Evolutionary conservation across 2,113 vertebrate species (phyloP).

Genomic region (Emydura subglobosa): DNA sequence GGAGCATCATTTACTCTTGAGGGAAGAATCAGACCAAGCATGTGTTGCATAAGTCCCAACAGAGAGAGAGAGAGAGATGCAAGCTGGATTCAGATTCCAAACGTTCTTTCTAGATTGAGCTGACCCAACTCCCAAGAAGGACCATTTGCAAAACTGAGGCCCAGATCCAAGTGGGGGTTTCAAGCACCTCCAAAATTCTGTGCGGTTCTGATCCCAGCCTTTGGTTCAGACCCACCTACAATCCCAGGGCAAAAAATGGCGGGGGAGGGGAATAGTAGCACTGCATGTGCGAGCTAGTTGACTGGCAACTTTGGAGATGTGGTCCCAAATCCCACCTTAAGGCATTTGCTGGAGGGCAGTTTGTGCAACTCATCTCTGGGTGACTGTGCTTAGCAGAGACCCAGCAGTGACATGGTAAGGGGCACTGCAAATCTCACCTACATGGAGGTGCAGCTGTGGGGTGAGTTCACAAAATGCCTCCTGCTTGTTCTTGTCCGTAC

Average conservation of each 20-base stretch:
- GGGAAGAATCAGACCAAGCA: not conserved
- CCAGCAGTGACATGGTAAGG: no score
- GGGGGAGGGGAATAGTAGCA: not conserved
- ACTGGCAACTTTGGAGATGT: not conserved
- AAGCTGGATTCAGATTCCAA: not conserved
- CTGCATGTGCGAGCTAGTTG: no score
- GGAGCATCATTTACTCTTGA: not conserved
- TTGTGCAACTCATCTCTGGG: not conserved
- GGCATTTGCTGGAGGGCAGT: no score
- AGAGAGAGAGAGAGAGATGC: not conserved
- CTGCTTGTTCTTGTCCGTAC: not conserved
- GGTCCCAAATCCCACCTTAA: not conserved
- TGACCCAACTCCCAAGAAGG: no score
- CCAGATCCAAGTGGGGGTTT: no score
- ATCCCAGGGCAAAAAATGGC: no score
- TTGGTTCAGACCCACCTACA: no score
- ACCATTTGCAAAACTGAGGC: no score
- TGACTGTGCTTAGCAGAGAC: not conserved
- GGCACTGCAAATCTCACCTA: no score
- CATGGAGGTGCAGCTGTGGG: no score
- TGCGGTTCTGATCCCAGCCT: no score
- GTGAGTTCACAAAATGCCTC: not conserved
- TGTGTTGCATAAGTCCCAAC: not conserved
- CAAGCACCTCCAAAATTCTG: no score
- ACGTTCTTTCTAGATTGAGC: not conserved